These are phyloP conservation scores for Lycodopsis pacificus DNA, from an alignment of 2,797 vertebrate genomes.

Conservation along the genomic window DNA sequence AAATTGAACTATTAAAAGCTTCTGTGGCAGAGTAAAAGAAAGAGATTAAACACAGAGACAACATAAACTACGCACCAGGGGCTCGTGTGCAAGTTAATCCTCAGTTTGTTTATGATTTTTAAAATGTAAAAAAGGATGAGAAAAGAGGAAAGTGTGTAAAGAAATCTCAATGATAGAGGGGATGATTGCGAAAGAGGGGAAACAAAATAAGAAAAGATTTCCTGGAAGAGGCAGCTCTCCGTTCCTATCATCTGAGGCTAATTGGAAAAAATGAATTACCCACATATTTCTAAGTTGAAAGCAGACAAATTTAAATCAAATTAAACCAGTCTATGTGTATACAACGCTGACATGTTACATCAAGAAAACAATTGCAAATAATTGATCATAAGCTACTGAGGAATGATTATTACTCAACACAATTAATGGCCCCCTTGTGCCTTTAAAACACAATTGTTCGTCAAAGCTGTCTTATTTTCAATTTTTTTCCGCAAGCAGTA, in stretches of 20 bases:
- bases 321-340: constrained; percentile 8
- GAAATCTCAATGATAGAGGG: not conserved
- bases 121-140: constrained; percentile 17
- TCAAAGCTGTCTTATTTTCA: constrained; percentile 12
- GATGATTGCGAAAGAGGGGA: not conserved
- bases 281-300: constrained; percentile 29
- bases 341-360: not conserved
- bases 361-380: constrained; percentile 36
- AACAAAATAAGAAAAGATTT: not conserved
- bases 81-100: constrained; percentile 28
- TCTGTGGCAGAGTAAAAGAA: constrained; percentile 20
- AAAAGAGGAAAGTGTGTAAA: not conserved
- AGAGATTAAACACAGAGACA: constrained; percentile 36
- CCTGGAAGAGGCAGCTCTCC: not conserved
- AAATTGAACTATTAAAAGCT: constrained; percentile 50
- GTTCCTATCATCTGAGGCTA: constrained; percentile 1
- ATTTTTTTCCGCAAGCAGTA: not conserved
- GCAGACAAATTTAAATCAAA: constrained; percentile 28
- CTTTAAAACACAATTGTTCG: constrained; percentile 47
- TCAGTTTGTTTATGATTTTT: constrained; percentile 9
- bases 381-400: not conserved
- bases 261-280: constrained; percentile 6
- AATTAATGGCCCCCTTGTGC: constrained; percentile 23
- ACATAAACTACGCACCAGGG: constrained; percentile 18
- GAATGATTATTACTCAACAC: constrained; percentile 40